A percentile compares a stretch with the other conserved stretches of the same genome.
phyloP scores from a whole-genome alignment of 2,113 vertebrate species.

The Solea senegalensis region DNA sequence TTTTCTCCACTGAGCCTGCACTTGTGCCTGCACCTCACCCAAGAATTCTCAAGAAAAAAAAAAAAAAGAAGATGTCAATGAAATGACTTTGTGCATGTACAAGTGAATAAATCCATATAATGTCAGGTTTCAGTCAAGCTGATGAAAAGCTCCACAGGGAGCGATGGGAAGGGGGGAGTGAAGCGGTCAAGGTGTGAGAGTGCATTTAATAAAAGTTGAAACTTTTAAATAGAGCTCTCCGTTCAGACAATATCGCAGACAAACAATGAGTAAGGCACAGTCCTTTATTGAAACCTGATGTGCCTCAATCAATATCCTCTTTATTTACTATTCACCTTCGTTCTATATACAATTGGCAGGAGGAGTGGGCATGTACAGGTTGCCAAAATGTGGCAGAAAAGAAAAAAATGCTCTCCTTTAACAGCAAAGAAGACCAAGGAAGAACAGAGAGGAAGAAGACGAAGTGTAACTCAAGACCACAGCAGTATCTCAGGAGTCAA shows the following conservation, averaged over 20 bases:
- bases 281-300: constrained; percentile 15
- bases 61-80: constrained; percentile 26
- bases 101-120: constrained; percentile 52
- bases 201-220: not conserved
- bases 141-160: constrained; percentile 39
- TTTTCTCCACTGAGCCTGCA: constrained; percentile 1
- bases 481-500: not conserved
- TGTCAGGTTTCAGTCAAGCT: constrained; percentile 57
- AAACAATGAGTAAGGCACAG: not conserved
- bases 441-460: constrained; percentile 7
- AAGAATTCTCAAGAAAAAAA: constrained; percentile 43
- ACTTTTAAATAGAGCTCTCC: not conserved
- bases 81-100: constrained; percentile 52
- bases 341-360: constrained; percentile 39
- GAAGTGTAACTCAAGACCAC: constrained; percentile 20
- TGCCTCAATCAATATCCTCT: constrained; percentile 38
- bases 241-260: constrained; percentile 38
- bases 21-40: not conserved
- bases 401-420: not conserved
- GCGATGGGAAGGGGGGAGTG: constrained; percentile 3
- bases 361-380: constrained; percentile 6
- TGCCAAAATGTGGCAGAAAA: constrained; percentile 23
- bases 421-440: constrained; percentile 8
- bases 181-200: constrained; percentile 31
- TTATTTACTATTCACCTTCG: constrained; percentile 44